Conservation (phyloP, 2,888 invertebrate species). For the Heteromurus nitidus region DNA sequence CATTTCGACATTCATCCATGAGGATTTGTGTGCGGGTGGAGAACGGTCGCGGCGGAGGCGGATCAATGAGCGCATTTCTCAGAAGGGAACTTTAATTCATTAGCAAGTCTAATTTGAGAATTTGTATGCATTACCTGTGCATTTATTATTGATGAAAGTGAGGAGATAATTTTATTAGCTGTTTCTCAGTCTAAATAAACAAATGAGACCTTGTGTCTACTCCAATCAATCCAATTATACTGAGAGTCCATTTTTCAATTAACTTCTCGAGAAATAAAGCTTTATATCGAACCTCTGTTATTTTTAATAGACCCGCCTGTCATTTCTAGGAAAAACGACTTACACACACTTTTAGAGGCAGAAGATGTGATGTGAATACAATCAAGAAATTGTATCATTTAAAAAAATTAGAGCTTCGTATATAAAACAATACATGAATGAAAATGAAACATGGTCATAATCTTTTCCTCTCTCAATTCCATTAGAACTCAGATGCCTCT, state of each 20-base stretch:
- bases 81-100: constrained; percentile 33
- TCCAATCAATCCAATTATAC: constrained; percentile 42
- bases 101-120: constrained; percentile 6
- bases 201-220: constrained; percentile 2
- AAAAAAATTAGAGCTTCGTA: too few relatives aligned
- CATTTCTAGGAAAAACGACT: constrained; percentile 33
- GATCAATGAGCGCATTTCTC: background rate
- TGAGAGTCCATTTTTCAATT: constrained; percentile 48
- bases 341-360: too few relatives aligned
- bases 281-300: constrained; percentile 28
- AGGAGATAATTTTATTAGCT: constrained; percentile 1
- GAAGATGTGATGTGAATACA: too few relatives aligned
- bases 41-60: background rate
- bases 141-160: background rate
- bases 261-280: constrained; percentile 15
- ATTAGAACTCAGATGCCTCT: too few relatives aligned
- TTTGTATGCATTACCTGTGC: constrained; percentile 25
- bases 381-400: too few relatives aligned
- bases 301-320: constrained; percentile 46
- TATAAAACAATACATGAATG: too few relatives aligned
- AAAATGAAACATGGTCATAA: background rate
- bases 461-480: background rate
- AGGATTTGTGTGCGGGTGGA: background rate
- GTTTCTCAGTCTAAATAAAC: background rate
- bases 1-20: background rate